Conservation (phyloP, 2,113 vertebrate genomes). For the Caranx ignobilis region DNA sequence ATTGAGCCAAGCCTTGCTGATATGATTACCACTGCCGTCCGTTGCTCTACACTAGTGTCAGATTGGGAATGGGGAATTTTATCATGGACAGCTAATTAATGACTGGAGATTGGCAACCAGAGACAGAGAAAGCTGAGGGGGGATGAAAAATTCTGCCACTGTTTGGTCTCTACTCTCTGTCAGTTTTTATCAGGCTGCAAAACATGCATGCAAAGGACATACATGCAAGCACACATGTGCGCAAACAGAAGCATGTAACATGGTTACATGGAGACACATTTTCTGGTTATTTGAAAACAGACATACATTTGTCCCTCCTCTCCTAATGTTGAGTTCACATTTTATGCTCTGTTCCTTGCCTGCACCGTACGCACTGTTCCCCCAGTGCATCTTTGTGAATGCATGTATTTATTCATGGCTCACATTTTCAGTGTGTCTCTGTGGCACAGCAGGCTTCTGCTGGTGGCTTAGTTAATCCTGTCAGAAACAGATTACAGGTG, state of each 20-base stretch:
- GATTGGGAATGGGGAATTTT: slow-evolving; percentile 66
- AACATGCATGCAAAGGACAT: slow-evolving; percentile 1
- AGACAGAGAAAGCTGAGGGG: slow-evolving; percentile 55
- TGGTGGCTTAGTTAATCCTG: slow-evolving; percentile 71
- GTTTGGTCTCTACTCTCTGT: slow-evolving; percentile 49
- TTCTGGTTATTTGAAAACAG: slow-evolving; percentile 8
- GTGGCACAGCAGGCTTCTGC: slow-evolving; percentile 50
- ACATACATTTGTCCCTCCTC: slow-evolving; percentile 10
- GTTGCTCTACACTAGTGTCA: slow-evolving; percentile 85
- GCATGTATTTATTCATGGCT: slow-evolving; percentile 35
- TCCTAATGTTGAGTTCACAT: slow-evolving; percentile 4
- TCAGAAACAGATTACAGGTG: slow-evolving; percentile 81
- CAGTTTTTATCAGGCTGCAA: slow-evolving; percentile 36
- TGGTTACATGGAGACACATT: background rate
- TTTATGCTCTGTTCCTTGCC: background rate
- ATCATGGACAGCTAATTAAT: slow-evolving; percentile 78
- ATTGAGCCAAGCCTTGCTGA: slow-evolving; percentile 93
- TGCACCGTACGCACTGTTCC: slow-evolving; percentile 20
- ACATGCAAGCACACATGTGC: background rate
- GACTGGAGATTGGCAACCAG: slow-evolving; percentile 72
- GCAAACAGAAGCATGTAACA: background rate
- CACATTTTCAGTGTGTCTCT: slow-evolving; percentile 46
- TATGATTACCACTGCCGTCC: slow-evolving; percentile 93
- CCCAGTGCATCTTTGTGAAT: slow-evolving; percentile 32
- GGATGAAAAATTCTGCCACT: slow-evolving; percentile 40